Conservation (phyloP, 2,888 invertebrate genomes). For the Dorcus parallelipipedus region DNA sequence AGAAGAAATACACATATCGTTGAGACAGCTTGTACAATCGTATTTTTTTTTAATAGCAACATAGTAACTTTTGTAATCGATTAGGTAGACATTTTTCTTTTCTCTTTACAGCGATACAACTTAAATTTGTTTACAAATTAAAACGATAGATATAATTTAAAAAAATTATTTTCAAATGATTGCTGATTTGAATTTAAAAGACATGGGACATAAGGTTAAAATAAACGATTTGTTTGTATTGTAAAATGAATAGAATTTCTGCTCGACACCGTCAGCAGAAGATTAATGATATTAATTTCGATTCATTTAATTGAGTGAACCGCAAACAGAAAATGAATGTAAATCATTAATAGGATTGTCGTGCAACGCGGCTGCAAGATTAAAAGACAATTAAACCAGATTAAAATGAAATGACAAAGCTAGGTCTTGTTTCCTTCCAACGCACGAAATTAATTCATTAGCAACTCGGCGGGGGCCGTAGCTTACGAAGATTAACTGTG, state of each 20-base stretch:
- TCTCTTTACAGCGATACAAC: too few species aligned
- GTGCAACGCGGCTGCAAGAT: constrained; percentile 25
- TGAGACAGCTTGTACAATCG: too few species aligned
- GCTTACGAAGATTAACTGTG: not conserved
- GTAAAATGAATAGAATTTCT: too few species aligned
- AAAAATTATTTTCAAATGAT: too few species aligned
- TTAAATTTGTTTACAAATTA: too few species aligned
- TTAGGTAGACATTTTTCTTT: too few species aligned
- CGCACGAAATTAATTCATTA: constrained; percentile 40
- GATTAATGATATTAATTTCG: not conserved
- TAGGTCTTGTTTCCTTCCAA: constrained; percentile 34
- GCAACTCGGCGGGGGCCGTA: constrained; percentile 26
- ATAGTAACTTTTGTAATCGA: too few species aligned
- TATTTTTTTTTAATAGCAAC: too few species aligned
- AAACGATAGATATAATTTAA: too few species aligned
- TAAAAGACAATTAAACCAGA: constrained; percentile 37
- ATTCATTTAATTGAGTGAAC: not conserved
- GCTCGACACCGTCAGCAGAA: not conserved
- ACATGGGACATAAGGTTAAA: not conserved
- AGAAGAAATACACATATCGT: too few species aligned
- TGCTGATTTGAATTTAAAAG: too few species aligned
- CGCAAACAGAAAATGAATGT: not conserved
- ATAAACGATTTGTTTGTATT: not conserved
- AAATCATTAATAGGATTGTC: constrained; percentile 23
- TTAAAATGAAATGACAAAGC: constrained; percentile 38